A percentile compares a stretch with the other conserved stretches of the same genome.
Evolutionary conservation across 2,797 vertebrate species (phyloP).

Genomic region (Buphagus erythrorhynchus): DNA sequence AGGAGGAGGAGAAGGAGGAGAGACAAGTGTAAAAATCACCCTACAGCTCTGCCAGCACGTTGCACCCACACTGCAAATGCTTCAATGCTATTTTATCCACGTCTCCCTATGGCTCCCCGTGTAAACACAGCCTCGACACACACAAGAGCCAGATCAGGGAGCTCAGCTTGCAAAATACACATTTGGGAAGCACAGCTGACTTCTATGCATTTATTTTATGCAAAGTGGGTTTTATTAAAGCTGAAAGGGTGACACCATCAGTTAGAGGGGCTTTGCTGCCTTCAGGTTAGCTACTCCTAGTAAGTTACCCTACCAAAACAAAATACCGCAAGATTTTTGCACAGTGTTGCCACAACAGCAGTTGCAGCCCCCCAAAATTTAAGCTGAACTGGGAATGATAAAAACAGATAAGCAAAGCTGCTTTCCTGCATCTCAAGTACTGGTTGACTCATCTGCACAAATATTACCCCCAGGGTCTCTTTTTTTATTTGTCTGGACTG

Average conservation of each 20-base stretch:
- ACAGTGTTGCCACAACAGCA: background rate
- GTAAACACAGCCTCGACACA: background rate
- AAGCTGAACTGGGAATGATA: background rate
- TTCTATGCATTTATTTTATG: background rate
- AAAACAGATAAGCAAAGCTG: background rate
- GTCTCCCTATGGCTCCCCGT: background rate
- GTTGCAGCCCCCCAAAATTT: background rate
- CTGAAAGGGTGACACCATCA: background rate
- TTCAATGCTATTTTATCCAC: background rate
- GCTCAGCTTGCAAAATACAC: background rate
- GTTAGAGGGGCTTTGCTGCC: background rate
- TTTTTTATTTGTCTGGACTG: background rate
- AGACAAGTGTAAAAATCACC: background rate
- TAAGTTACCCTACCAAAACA: background rate
- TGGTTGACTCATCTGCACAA: background rate
- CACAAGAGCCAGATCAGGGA: background rate
- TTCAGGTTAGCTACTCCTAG: background rate
- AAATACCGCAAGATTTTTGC: background rate
- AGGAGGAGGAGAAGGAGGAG: background rate
- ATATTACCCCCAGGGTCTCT: accelerated
- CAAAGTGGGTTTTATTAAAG: background rate
- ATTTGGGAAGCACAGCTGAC: background rate
- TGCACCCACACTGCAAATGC: background rate
- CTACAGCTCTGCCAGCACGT: background rate
- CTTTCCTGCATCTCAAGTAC: accelerated